Evolutionary conservation across 1,140 invertebrate genomes (phyloP), one percentile per base, ranked within the genome.

Genomic region (Zaprionus capensis): DNA sequence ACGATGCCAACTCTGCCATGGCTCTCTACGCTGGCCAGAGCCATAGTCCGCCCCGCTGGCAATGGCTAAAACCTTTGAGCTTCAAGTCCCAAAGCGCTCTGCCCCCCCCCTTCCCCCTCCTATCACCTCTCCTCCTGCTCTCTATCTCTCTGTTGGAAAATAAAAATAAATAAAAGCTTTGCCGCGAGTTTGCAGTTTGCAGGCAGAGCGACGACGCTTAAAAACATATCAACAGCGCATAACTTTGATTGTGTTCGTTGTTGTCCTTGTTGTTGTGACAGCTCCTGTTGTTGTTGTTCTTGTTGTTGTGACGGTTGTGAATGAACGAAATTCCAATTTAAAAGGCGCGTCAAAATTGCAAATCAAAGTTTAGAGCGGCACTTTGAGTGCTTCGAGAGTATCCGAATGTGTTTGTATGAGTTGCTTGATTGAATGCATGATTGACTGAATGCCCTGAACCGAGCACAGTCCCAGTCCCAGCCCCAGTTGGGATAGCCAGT

Each of bases 401-500:
- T 44, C 46, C 20, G 46, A 51, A 51, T 51, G 67, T 72, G 76
- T 83, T 67, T 67, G 80, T 72, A 70, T 80, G 77, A 80, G 69
- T 76, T 81, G 71, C 77, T 83, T 81, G 84, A 87, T 88, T 87
- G 84, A 87, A 87, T 81, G 84, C 81, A 70, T 71, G 84, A 87
- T 81, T 83, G 84, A 86, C 72, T 80, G 76, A 76, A 77, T 78
- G 80, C 20, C 14, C 14, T 78, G 63, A 69, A 15, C 56, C 58
- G 68, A 46, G 64, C 57, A 57, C 34, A 63, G 38, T 34, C 9
- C 53, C 34, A 63, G 38, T 31, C 9, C 53, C 38, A 51, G 49
- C 15, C 22, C 28, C 14, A 64, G 44, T 53, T 44, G 53, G 44
- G 71, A 55, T 34, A n/a, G 34, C n/a, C 59, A 79, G 44, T 65